Conservation (phyloP, 2,797 vertebrate genomes). For the Alectoris magna region DNA sequence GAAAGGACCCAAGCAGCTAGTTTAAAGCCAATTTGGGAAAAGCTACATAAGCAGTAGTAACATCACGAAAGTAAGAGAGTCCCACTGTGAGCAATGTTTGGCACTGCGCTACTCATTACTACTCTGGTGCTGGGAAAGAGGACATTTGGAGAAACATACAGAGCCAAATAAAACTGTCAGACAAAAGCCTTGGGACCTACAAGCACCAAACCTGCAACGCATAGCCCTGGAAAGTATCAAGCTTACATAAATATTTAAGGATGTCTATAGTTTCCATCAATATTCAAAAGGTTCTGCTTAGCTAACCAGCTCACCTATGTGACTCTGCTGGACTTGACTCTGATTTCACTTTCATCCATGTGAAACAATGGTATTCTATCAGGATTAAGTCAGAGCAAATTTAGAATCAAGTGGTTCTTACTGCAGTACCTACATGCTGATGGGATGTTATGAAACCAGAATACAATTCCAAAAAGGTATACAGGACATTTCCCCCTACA, state of each 20-base stretch:
- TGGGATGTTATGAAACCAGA: constrained; percentile 51
- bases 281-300: constrained; percentile 21
- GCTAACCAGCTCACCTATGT: constrained; percentile 7
- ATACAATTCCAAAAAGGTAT: constrained; percentile 3
- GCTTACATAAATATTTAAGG: constrained; percentile 37
- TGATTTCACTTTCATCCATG: neutral
- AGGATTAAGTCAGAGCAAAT: neutral
- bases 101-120: neutral
- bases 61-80: neutral
- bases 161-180: neutral
- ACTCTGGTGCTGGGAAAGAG: neutral
- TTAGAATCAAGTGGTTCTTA: neutral
- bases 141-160: neutral
- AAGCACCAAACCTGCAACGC: neutral
- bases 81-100: neutral
- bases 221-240: neutral
- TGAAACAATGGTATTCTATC: neutral
- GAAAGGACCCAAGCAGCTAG: neutral
- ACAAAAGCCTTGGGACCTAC: neutral
- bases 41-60: neutral
- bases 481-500: neutral
- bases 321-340: neutral
- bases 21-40: constrained; percentile 28
- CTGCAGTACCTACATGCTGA: neutral
- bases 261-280: neutral